Conservation (phyloP, 2,888 invertebrate genomes). For the Oscheius sp. region DNA sequence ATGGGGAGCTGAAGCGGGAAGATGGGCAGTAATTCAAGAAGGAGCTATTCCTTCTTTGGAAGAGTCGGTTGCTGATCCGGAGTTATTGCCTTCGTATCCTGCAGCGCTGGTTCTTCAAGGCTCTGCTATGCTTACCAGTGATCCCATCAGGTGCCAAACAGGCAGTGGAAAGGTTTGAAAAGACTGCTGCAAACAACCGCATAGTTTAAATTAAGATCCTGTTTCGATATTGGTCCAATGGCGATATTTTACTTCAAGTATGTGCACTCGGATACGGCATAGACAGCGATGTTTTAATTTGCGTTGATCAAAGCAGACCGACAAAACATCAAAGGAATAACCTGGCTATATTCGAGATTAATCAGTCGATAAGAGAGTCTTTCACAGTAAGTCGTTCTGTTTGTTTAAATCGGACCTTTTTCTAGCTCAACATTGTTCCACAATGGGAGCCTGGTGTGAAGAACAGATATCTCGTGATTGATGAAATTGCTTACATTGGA, state of each 20-base stretch:
- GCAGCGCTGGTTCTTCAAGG: constrained; percentile 70
- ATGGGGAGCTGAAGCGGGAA: constrained; percentile 70
- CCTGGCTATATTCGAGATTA: constrained; percentile 66
- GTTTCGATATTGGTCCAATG: constrained; percentile 71
- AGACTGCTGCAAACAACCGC: background rate
- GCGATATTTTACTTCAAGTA: constrained; percentile 66
- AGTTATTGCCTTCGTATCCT: constrained; percentile 64
- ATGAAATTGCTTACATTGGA: constrained; percentile 72
- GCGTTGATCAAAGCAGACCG: constrained; percentile 48
- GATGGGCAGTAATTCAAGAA: constrained; percentile 67
- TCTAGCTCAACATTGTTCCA: constrained; percentile 91
- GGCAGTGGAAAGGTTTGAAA: constrained; percentile 65
- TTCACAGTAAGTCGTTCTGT: constrained; percentile 59
- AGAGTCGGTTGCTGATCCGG: constrained; percentile 48
- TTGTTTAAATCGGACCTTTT: constrained; percentile 51
- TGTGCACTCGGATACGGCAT: constrained; percentile 65
- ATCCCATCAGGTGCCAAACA: constrained; percentile 69
- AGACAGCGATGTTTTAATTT: constrained; percentile 51
- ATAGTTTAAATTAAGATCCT: constrained; percentile 56
- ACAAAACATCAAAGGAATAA: constrained; percentile 46
- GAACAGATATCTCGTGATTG: constrained; percentile 67
- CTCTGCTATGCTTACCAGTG: constrained; percentile 67
- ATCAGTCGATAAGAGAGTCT: constrained; percentile 58
- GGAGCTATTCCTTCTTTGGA: constrained; percentile 71
- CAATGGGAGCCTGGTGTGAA: constrained; percentile 75